Evolutionary conservation across 2,888 invertebrate species (phyloP).

Genomic region (Tipula unca): DNA sequence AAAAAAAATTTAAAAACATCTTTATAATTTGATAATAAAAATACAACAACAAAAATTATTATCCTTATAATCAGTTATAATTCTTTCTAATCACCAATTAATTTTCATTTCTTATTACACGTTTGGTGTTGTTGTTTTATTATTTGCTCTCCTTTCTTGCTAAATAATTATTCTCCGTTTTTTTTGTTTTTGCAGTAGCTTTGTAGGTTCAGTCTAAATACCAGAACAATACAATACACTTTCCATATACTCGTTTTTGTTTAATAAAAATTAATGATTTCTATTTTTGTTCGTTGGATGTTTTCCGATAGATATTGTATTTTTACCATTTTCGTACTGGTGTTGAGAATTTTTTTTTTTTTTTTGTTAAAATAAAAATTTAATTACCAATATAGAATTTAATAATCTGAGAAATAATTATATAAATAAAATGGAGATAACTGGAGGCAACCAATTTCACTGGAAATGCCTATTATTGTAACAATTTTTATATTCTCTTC

Average conservation of each 20-base stretch:
- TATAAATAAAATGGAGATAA: not conserved
- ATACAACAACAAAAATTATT: not conserved
- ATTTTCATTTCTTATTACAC: not conserved
- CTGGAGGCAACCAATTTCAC: not conserved
- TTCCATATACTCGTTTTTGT: not conserved
- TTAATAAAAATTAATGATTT: not conserved
- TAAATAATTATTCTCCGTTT: not conserved
- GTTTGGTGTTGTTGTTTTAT: not conserved
- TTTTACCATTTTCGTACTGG: not conserved
- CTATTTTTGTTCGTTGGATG: not conserved
- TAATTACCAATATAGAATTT: not conserved
- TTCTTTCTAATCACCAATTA: slow-evolving; percentile 14
- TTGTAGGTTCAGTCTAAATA: not conserved
- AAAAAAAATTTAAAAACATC: not conserved
- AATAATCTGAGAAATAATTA: not conserved
- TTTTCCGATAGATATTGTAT: not conserved
- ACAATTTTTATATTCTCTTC: no score
- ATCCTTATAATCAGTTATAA: slow-evolving; percentile 14
- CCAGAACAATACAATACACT: not conserved
- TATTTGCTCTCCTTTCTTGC: not conserved
- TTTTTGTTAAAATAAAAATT: not conserved
- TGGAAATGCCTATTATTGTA: not conserved
- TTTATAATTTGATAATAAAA: not conserved
- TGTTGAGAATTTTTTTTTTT: not conserved
- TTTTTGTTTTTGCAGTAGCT: not conserved